These are phyloP conservation scores for Colletes latitarsis DNA, from an alignment of 1,140 invertebrate genomes.

Conservation along the genomic window DNA sequence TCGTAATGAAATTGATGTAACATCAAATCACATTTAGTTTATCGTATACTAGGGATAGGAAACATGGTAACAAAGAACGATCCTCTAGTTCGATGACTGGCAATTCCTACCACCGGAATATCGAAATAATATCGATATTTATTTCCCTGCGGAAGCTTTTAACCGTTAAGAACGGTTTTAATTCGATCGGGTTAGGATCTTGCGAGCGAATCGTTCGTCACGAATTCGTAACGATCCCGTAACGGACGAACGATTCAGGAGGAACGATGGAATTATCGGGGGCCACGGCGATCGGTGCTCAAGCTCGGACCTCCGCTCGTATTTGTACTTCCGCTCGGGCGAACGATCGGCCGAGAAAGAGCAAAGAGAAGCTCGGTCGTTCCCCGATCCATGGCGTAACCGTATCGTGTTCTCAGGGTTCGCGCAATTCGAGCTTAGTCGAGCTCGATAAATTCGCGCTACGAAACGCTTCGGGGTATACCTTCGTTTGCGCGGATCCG, in stretches of 20 bases:
- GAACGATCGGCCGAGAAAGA: conserved; percentile 10
- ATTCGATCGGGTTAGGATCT: background rate
- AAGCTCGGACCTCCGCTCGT: background rate
- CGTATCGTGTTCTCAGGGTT: conserved; percentile 18
- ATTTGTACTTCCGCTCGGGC: conserved; percentile 10
- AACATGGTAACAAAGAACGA: too few species aligned
- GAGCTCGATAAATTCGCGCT: conserved; percentile 46
- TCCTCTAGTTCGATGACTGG: too few species aligned
- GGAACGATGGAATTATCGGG: background rate
- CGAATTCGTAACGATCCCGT: conserved; percentile 1
- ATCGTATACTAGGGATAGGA: too few species aligned
- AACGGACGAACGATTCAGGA: background rate
- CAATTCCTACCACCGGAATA: too few species aligned
- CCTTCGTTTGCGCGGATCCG: conserved; percentile 37
- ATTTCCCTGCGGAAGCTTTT: background rate
- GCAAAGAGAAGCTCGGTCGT: background rate
- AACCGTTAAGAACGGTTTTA: background rate
- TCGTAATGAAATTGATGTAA: too few species aligned
- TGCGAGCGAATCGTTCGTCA: background rate
- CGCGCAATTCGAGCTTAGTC: conserved; percentile 34
- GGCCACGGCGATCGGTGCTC: background rate
- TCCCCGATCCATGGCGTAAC: background rate
- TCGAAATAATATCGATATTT: too few species aligned
- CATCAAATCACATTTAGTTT: too few species aligned
- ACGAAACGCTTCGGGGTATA: conserved; percentile 19